phyloP scores from a whole-genome alignment of 64 coral and sea anemone genomes.

The Anthopleura sola region DNA sequence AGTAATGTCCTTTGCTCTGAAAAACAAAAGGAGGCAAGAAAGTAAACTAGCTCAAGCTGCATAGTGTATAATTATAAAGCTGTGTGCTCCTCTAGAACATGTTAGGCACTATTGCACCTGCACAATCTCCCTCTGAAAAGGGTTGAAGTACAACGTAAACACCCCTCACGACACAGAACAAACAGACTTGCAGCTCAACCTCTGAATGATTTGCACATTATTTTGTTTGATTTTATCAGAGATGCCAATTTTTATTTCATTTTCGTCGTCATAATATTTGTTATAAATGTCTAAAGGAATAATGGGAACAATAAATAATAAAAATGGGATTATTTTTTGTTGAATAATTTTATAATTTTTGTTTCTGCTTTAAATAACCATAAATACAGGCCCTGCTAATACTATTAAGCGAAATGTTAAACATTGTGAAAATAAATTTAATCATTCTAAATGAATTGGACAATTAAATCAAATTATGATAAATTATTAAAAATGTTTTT shows the following conservation, averaged over 20 bases:
- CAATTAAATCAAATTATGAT: neutral
- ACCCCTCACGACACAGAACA: neutral
- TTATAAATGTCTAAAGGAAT: neutral
- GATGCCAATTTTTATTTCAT: conserved; percentile 8
- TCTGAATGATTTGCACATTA: neutral
- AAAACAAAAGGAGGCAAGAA: too few relatives aligned
- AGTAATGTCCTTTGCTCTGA: too few relatives aligned
- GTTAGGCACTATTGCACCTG: neutral
- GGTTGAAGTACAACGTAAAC: neutral
- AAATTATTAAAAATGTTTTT: neutral
- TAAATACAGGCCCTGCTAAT: neutral
- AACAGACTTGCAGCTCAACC: neutral
- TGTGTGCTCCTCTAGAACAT: too few relatives aligned
- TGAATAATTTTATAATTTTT: neutral
- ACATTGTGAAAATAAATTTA: too few relatives aligned
- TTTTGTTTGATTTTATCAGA: neutral
- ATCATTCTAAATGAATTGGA: too few relatives aligned
- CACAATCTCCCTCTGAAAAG: neutral
- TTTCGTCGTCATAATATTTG: neutral
- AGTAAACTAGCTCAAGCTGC: too few relatives aligned
- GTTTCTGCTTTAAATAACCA: neutral
- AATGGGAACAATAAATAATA: neutral
- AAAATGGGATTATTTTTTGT: neutral
- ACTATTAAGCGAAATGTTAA: too few relatives aligned
- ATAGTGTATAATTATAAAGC: too few relatives aligned